Conservation (phyloP, 1,140 invertebrate species). For the Nasonia vitripennis region DNA sequence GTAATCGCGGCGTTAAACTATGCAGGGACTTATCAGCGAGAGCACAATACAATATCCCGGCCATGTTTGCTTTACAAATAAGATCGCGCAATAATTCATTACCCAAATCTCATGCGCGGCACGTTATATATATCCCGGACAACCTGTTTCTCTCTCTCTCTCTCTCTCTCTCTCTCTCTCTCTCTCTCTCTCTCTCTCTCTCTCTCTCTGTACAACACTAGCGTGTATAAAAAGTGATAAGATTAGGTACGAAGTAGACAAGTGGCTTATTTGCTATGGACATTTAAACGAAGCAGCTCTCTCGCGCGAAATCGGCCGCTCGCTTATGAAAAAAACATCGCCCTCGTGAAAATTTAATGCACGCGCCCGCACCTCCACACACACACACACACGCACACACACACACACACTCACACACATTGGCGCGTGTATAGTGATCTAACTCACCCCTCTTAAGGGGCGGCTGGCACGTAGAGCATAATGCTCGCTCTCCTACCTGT, state of each 20-base stretch:
- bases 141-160: slow-evolving; percentile 25
- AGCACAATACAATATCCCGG: background rate
- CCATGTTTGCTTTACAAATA: slow-evolving; percentile 43
- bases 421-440: slow-evolving; percentile 57
- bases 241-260: slow-evolving; percentile 40
- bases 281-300: slow-evolving; percentile 32
- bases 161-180: too few species aligned
- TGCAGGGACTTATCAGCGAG: background rate
- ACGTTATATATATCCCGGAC: slow-evolving; percentile 21
- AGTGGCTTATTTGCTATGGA: slow-evolving; percentile 25
- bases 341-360: slow-evolving; percentile 24
- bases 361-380: background rate
- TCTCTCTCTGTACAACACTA: background rate
- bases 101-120: slow-evolving; percentile 29
- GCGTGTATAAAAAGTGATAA: slow-evolving; percentile 37
- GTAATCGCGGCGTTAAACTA: background rate
- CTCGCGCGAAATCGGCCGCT: slow-evolving; percentile 16
- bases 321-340: slow-evolving; percentile 41
- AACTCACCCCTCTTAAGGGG: slow-evolving; percentile 65
- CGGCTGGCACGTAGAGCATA: slow-evolving; percentile 67
- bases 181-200: background rate
- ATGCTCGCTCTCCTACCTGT: slow-evolving; percentile 66
- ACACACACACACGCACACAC: background rate
- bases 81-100: slow-evolving; percentile 27
- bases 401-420: background rate